Conservation (phyloP, 2,113 vertebrate species). For the Serinus canaria region DNA sequence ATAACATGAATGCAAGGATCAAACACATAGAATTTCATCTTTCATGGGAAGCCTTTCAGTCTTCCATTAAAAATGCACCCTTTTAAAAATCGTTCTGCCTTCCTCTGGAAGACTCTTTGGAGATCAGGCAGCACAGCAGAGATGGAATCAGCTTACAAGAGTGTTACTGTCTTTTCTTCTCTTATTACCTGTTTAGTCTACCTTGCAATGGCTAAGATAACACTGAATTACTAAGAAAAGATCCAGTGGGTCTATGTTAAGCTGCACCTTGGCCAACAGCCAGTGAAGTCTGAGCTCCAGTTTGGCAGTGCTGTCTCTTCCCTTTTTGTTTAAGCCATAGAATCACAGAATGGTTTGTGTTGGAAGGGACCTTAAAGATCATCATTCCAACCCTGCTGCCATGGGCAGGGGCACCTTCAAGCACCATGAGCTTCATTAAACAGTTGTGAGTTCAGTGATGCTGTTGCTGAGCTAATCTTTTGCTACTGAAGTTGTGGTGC, state of each 20-base stretch:
- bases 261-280: neutral
- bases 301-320: neutral
- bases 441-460: neutral
- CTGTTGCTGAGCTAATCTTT: neutral
- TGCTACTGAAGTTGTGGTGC: neutral
- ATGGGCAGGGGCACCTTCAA: neutral
- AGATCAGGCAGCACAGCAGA: neutral
- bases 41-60: neutral
- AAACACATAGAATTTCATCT: neutral
- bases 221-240: neutral
- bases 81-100: neutral
- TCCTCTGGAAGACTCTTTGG: neutral
- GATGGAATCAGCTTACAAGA: neutral
- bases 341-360: neutral
- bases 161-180: neutral
- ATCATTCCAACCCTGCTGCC: neutral
- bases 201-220: neutral
- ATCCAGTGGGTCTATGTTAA: neutral
- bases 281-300: neutral
- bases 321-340: neutral
- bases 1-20: neutral
- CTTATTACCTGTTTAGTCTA: neutral
- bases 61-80: neutral
- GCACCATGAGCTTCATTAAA: neutral
- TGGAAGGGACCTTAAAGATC: neutral